These are phyloP conservation scores for Eupithecia abbreviata DNA, from an alignment of 2,888 invertebrate species.

Conservation along the genomic window DNA sequence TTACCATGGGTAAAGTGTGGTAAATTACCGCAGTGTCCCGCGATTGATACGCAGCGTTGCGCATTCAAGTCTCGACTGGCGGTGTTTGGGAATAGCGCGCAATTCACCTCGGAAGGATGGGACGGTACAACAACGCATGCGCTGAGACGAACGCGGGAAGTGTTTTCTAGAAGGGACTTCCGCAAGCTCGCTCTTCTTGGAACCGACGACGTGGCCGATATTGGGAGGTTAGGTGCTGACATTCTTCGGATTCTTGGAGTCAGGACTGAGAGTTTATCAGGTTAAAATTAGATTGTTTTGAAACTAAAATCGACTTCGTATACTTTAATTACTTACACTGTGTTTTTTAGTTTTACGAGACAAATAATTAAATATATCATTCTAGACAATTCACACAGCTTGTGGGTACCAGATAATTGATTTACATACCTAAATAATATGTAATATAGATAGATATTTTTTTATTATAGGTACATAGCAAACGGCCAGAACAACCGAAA, in stretches of 20 bases:
- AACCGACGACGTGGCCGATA: slow-evolving; percentile 38
- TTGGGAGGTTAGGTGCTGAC: slow-evolving; percentile 11
- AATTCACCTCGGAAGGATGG: slow-evolving; percentile 66
- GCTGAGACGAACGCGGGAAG: slow-evolving; percentile 73
- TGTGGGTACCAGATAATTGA: too few relatives aligned
- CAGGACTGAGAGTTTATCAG: background rate
- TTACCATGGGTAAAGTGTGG: slow-evolving; percentile 8
- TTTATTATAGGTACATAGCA: too few relatives aligned
- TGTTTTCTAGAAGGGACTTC: slow-evolving; percentile 72
- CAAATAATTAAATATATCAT: background rate
- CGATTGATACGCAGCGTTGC: slow-evolving; percentile 66
- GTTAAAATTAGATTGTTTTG: background rate
- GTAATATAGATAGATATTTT: too few relatives aligned
- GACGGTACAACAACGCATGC: slow-evolving; percentile 67
- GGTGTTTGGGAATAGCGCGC: slow-evolving; percentile 58
- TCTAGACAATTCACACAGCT: too few relatives aligned
- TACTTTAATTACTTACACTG: background rate
- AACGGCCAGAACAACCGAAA: too few relatives aligned
- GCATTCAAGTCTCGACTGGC: slow-evolving; percentile 64
- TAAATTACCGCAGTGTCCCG: slow-evolving; percentile 39
- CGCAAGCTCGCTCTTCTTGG: slow-evolving; percentile 53
- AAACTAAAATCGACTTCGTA: background rate
- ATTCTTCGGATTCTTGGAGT: background rate
- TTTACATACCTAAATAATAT: too few relatives aligned
- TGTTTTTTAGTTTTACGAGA: background rate